A percentile compares a stretch with the other conserved stretches of the same genome.
phyloP scores from a whole-genome alignment of 2,113 vertebrate genomes.

The Rynchops niger region DNA sequence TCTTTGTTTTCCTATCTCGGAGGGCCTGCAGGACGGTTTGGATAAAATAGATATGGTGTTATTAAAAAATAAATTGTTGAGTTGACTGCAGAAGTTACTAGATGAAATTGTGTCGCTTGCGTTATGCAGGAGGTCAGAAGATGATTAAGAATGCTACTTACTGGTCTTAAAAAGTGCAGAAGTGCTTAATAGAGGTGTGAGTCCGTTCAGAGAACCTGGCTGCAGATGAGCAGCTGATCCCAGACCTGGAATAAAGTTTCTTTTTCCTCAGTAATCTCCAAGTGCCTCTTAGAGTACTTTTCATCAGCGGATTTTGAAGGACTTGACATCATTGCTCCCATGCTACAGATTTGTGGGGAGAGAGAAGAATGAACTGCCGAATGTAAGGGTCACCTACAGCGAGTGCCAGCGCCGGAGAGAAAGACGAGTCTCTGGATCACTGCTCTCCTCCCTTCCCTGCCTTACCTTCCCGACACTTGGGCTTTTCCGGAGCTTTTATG shows the following conservation, averaged over 20 bases:
- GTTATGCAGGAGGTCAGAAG: background rate
- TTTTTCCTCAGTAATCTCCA: background rate
- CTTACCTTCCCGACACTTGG: fast-evolving
- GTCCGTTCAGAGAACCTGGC: fast-evolving
- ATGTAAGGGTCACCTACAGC: fast-evolving
- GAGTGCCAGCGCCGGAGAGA: background rate
- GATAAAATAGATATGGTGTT: slow-evolving; percentile 23
- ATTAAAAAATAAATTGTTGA: background rate
- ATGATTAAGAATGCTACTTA: background rate
- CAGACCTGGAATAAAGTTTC: background rate
- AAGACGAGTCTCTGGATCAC: background rate
- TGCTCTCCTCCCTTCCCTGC: background rate
- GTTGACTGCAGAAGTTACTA: background rate
- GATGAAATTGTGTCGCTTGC: background rate
- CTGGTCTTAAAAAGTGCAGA: background rate
- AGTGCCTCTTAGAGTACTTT: background rate
- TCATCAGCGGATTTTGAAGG: background rate
- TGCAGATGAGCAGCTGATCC: background rate
- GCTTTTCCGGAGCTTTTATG: background rate
- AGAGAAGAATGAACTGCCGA: background rate
- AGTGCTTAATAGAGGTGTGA: fast-evolving
- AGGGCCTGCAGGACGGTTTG: background rate
- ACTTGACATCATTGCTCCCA: background rate
- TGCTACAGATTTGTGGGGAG: background rate
- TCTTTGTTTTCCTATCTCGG: slow-evolving; percentile 25